phyloP scores from a whole-genome alignment of 2,113 vertebrate species.

The Salvelinus namaycush region DNA sequence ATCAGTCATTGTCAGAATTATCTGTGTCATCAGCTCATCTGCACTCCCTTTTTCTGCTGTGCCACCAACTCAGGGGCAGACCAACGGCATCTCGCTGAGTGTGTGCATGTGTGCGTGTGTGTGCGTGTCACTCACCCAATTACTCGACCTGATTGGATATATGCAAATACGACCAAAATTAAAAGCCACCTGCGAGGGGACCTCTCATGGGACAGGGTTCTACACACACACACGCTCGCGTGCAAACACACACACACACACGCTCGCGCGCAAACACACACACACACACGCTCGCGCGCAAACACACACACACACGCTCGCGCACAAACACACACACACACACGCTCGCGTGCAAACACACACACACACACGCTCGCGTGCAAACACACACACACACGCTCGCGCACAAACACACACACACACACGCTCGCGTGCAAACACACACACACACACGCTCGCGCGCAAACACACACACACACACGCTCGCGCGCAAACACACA shows the following conservation, averaged over 20 bases:
- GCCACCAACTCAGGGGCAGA: slow-evolving; percentile 12
- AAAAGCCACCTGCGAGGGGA: slow-evolving; percentile 74
- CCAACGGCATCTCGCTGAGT: not conserved
- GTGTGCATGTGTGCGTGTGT: not conserved
- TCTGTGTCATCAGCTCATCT: slow-evolving; percentile 30
- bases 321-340: not conserved
- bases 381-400: not conserved
- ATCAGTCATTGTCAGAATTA: slow-evolving; percentile 67
- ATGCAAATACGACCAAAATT: slow-evolving; percentile 78
- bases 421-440: not conserved
- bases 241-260: no score
- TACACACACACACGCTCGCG: not conserved
- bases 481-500: slow-evolving; percentile 4
- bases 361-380: not conserved
- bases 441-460: not conserved
- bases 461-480: no score
- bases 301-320: not conserved
- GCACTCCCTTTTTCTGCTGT: slow-evolving; percentile 51
- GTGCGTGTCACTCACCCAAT: slow-evolving; percentile 65
- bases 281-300: not conserved
- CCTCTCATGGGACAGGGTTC: slow-evolving; percentile 57
- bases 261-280: slow-evolving; percentile 4
- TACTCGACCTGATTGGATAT: slow-evolving; percentile 80
- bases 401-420: no score
- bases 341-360: no score